Percentiles rank a stretch among this genome's conserved stretches.
These are phyloP conservation scores for Nothoprocta pentlandii DNA, from an alignment of 2,113 vertebrate genomes.

Conservation along the genomic window DNA sequence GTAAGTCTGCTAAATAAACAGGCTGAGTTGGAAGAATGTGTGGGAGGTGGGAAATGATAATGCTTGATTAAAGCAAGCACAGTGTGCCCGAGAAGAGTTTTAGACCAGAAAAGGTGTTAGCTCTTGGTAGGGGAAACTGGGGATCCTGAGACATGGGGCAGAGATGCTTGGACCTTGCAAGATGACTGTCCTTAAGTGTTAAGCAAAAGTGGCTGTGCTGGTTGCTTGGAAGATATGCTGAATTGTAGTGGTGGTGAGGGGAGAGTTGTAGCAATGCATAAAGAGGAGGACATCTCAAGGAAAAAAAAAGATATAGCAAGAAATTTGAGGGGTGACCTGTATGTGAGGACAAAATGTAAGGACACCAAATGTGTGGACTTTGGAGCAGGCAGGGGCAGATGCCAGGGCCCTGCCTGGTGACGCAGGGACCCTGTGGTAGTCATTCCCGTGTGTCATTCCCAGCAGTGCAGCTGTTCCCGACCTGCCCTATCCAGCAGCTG, in stretches of 20 bases:
- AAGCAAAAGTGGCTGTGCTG: not conserved
- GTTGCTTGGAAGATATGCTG: not conserved
- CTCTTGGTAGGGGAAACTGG: not conserved
- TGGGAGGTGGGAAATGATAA: not conserved
- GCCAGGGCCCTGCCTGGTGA: not conserved
- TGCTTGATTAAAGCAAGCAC: not conserved
- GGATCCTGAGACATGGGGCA: not conserved
- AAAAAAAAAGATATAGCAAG: not conserved
- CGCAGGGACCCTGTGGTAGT: not conserved
- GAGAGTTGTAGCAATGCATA: not conserved
- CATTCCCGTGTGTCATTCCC: not conserved
- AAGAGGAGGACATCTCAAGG: not conserved
- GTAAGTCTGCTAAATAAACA: not conserved
- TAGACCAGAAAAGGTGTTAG: not conserved
- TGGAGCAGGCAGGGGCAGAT: not conserved
- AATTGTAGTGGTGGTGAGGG: not conserved
- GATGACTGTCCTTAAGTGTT: not conserved
- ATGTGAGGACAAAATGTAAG: not conserved
- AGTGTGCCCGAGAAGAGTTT: not conserved
- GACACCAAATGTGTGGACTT: too few relatives aligned
- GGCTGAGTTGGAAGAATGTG: not conserved
- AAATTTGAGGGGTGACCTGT: too few relatives aligned
- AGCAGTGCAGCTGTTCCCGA: not conserved
- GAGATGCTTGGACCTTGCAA: fast-evolving
- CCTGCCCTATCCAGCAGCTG: not conserved